Conservation (phyloP, 2,888 invertebrate genomes). For the Pardosa pseudoannulata region DNA sequence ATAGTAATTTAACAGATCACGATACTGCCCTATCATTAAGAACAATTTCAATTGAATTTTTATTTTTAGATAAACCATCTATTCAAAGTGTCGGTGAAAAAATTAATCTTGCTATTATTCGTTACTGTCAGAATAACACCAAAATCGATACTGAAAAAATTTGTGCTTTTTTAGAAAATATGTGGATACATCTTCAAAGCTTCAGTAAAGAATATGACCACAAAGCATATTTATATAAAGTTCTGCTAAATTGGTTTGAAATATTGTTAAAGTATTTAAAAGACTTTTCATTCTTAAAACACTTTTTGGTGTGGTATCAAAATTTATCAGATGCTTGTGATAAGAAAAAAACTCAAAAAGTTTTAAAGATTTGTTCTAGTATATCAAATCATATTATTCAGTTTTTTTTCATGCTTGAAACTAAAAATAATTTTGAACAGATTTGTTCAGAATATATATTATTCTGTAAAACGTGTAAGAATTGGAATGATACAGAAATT, state of each 20-base stretch:
- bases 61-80: neutral
- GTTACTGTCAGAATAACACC: neutral
- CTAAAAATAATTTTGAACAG: neutral
- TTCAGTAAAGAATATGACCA: neutral
- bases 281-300: neutral
- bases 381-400: slow-evolving; percentile 14
- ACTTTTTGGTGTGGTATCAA: neutral
- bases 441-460: neutral
- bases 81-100: neutral
- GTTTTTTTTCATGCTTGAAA: slow-evolving; percentile 23
- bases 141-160: neutral
- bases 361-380: slow-evolving; percentile 18
- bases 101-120: neutral
- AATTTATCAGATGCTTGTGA: slow-evolving; percentile 1
- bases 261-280: slow-evolving; percentile 16
- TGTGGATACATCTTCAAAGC: slow-evolving; percentile 6
- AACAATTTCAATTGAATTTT: slow-evolving; percentile 27
- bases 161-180: slow-evolving; percentile 21
- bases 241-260: slow-evolving; percentile 17
- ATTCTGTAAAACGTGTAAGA: neutral
- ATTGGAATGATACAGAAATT: neutral
- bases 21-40: slow-evolving; percentile 16
- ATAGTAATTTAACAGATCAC: neutral
- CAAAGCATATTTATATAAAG: slow-evolving; percentile 23
- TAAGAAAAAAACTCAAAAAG: neutral